A percentile compares a stretch with the other conserved stretches of the same genome.
These are phyloP conservation scores for Cremastinae sp. DNA, from an alignment of 2,888 invertebrate genomes.

Conservation along the genomic window DNA sequence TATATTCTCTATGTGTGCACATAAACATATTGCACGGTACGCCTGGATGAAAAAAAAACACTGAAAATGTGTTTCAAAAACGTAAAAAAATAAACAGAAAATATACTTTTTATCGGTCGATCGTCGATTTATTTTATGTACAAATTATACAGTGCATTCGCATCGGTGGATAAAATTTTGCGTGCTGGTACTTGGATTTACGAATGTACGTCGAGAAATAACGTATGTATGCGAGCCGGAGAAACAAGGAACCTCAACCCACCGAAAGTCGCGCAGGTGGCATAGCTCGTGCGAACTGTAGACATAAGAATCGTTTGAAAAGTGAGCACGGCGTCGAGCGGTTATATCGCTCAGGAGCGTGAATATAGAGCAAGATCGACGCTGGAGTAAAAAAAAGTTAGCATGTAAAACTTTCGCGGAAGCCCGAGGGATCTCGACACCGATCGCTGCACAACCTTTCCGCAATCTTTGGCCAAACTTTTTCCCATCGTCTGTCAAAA, in stretches of 20 bases:
- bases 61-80: no score
- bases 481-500: conserved; percentile 21
- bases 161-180: conserved; percentile 34
- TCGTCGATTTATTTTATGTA: conserved; percentile 20
- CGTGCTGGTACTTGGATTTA: conserved; percentile 35
- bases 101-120: no score
- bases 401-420: conserved; percentile 45
- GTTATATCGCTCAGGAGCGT: conserved; percentile 46
- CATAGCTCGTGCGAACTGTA: conserved; percentile 72
- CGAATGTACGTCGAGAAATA: conserved; percentile 30
- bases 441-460: conserved; percentile 39
- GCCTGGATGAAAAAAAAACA: no score
- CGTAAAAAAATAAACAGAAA: no score
- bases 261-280: conserved; percentile 71
- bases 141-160: conserved; percentile 37
- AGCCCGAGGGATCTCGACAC: conserved; percentile 39
- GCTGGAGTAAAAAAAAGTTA: conserved; percentile 40
- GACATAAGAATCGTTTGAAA: conserved; percentile 67
- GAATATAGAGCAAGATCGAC: conserved; percentile 34
- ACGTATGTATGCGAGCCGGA: conserved; percentile 15
- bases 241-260: conserved; percentile 35
- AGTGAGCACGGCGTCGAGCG: conserved; percentile 56
- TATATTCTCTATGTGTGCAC: conserved; percentile 28
- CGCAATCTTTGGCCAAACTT: conserved; percentile 41
- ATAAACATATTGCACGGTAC: conserved; percentile 3